phyloP scores from a whole-genome alignment of 2,797 vertebrate genomes.

The Chromis chromis region DNA sequence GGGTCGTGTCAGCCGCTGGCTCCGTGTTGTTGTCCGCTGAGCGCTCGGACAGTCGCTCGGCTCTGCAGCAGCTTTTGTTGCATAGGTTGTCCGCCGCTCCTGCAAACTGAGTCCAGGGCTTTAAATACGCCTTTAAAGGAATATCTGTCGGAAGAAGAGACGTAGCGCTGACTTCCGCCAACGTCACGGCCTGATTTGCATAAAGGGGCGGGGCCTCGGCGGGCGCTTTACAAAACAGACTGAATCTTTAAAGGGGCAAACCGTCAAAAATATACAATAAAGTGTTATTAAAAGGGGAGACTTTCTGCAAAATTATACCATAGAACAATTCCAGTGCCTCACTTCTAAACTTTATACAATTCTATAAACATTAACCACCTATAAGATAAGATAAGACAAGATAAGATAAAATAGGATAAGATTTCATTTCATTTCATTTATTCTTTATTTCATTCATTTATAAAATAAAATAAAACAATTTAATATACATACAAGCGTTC shows the following conservation, averaged over 20 bases:
- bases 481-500: no score
- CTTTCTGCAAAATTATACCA: no score
- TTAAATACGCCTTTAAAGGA: slow-evolving; percentile 86
- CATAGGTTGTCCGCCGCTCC: slow-evolving; percentile 64
- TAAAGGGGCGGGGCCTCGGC: slow-evolving; percentile 67
- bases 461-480: no score
- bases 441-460: no score
- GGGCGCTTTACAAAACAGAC: slow-evolving; percentile 20
- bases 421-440: no score
- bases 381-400: no score
- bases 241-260: slow-evolving; percentile 29
- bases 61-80: slow-evolving; percentile 63
- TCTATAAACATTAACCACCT: no score
- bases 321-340: no score
- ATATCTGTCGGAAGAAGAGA: slow-evolving; percentile 78
- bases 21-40: slow-evolving; percentile 56
- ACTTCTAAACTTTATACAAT: no score
- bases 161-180: slow-evolving; percentile 76
- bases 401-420: no score
- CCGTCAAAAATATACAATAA: background rate
- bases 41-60: slow-evolving; percentile 44
- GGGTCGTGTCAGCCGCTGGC: slow-evolving; percentile 62
- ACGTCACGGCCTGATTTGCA: slow-evolving; percentile 71
- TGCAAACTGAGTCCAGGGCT: slow-evolving; percentile 68
- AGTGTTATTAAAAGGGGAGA: no score